Conservation (phyloP, 2,113 vertebrate species). For the Manacus vitellinus region DNA sequence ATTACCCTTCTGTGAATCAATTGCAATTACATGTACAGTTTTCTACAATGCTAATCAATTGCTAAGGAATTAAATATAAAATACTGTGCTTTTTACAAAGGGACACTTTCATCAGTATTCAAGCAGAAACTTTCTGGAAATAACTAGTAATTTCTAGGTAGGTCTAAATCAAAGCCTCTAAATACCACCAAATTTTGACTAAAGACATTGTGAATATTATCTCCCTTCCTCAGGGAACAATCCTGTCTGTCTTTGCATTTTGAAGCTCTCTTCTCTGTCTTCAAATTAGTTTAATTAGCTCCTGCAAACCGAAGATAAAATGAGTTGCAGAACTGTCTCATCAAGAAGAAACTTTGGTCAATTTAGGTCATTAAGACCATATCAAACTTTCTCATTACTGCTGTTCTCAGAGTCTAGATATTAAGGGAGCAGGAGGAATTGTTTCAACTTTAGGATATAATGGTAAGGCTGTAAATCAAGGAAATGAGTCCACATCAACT, state of each 20-base stretch:
- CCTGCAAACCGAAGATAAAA: slow-evolving; percentile 14
- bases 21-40: background rate
- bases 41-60: background rate
- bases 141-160: background rate
- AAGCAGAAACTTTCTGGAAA: background rate
- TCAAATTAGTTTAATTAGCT: slow-evolving; percentile 44
- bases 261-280: background rate
- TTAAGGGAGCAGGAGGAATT: background rate
- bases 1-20: background rate
- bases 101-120: background rate
- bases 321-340: background rate
- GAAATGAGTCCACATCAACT: background rate
- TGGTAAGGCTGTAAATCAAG: background rate
- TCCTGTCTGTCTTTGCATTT: background rate
- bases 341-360: background rate
- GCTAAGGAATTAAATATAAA: background rate
- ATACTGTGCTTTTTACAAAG: background rate
- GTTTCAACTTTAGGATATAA: background rate
- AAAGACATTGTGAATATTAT: background rate
- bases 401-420: background rate
- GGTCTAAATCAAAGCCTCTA: background rate
- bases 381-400: background rate
- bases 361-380: slow-evolving; percentile 6
- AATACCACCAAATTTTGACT: background rate
- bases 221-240: background rate